Conservation (phyloP, 92 coral and sea anemone species). For the Phenganax subtilis region DNA sequence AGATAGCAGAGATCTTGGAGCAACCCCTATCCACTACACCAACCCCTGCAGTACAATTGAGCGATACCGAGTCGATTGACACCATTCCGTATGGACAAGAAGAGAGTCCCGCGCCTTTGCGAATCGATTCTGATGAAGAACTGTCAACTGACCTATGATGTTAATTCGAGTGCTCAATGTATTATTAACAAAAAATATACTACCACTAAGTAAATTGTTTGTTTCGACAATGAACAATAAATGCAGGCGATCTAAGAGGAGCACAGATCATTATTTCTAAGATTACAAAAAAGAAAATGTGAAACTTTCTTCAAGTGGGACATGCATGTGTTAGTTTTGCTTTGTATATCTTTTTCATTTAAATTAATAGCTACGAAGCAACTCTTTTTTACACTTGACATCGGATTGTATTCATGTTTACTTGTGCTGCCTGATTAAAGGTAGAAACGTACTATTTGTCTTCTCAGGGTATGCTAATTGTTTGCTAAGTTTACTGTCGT, state of each 20-base stretch:
- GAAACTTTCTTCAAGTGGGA: neutral
- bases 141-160: slow-evolving; percentile 18
- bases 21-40: neutral
- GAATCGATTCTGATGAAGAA: slow-evolving; percentile 33
- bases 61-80: slow-evolving; percentile 30
- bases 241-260: neutral
- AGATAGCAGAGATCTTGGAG: slow-evolving; percentile 23
- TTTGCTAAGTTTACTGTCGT: slow-evolving; percentile 42
- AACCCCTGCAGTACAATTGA: neutral
- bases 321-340: too few relatives aligned
- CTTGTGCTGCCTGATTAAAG: slow-evolving; percentile 3
- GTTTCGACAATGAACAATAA: neutral
- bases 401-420: too few relatives aligned
- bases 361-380: too few relatives aligned
- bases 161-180: neutral
- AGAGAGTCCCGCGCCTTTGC: neutral
- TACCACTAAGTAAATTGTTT: neutral
- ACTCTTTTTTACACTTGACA: too few relatives aligned
- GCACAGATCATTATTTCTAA: too few relatives aligned
- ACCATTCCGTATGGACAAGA: slow-evolving; percentile 31
- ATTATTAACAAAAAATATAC: neutral
- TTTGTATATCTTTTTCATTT: too few relatives aligned
- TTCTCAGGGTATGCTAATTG: neutral
- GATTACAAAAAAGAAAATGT: too few relatives aligned
- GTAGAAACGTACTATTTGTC: neutral